Base-by-base conservation (phyloP, 1,140 invertebrate genomes). In the Drosophila auraria region DNA sequence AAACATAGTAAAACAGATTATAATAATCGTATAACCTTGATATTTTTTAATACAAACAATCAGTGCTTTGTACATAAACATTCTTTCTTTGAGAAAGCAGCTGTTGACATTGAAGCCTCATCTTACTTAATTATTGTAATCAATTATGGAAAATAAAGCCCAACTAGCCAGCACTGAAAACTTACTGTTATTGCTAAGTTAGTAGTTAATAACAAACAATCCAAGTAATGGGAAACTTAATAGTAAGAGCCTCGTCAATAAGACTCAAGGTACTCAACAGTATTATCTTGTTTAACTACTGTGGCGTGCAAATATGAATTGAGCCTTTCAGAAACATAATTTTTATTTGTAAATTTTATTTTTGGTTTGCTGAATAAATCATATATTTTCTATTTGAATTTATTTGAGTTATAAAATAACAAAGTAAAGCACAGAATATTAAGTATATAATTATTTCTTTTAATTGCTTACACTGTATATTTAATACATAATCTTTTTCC, bases 91-190 rank as follows among this genome's bases (percentile, higher is more conserved):
- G 20, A 38, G 4, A 38, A 38, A 15, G 7, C 53, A 56, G 20
- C 20, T 56, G 53, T 56, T 56, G 33, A 56, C 53, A 56, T 56
- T 56, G 53, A 56, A 17, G 30, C 36, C 20, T 17, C 14, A 30
- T 14, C 6, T 15, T 20, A 20, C 0, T 38, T n/a, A 6, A 38
- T 15, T 56, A 3, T 56, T 9, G 2, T 5, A 23, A 38, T 23
- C 15, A 56, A 38, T 15, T 20, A 8, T 23, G 17, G 14, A 0
- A 15, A 56, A 56, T 56, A 38, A 20, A 12, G 33, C 2, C 9
- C 9, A 11, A 36, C 8, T 33, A 33, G 8, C 2, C 33, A 30
- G 27, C 27, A 30, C 5, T 30, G 33, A 8, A 36, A 38, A 14
- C 36, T 20, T 0, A 2, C 6, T 36, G 6, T 6, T 30, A 20